Conservation (phyloP, 2,113 vertebrate species). For the Neopipo cinnamomea region DNA sequence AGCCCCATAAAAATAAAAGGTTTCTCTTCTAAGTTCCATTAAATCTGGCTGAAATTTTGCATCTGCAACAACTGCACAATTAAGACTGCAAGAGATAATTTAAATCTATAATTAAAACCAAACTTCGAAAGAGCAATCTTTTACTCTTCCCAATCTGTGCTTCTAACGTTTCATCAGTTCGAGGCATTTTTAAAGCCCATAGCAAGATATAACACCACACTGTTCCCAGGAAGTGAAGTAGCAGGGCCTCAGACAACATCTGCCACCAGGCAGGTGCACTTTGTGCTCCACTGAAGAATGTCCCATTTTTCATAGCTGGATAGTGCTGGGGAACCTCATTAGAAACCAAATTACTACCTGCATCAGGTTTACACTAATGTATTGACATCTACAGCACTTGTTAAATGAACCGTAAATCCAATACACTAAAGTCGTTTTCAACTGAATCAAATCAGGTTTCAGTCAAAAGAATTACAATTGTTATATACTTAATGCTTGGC, state of each 20-base stretch:
- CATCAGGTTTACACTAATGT: constrained; percentile 69
- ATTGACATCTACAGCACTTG: constrained; percentile 67
- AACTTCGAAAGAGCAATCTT: neutral
- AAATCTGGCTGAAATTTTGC: neutral
- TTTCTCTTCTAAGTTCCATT: neutral
- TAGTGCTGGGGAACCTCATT: constrained; percentile 64
- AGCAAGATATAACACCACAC: neutral
- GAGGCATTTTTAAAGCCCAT: neutral
- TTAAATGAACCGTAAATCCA: constrained; percentile 75
- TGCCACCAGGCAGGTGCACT: constrained; percentile 5
- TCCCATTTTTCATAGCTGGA: constrained; percentile 55
- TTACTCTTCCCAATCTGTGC: neutral
- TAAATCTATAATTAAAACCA: constrained; percentile 30
- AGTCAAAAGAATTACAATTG: constrained; percentile 68
- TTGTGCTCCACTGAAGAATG: constrained; percentile 13
- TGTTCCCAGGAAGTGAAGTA: neutral
- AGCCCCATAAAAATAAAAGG: neutral
- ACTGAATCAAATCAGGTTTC: constrained; percentile 71
- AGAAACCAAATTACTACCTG: constrained; percentile 75
- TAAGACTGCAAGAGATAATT: neutral
- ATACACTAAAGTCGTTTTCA: constrained; percentile 70
- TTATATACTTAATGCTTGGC: constrained; percentile 49
- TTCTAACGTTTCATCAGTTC: neutral
- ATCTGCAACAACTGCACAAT: neutral
- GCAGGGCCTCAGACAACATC: neutral